Base-by-base conservation (phyloP, 2,888 invertebrate genomes). In the Neoscelio sp. region DNA sequence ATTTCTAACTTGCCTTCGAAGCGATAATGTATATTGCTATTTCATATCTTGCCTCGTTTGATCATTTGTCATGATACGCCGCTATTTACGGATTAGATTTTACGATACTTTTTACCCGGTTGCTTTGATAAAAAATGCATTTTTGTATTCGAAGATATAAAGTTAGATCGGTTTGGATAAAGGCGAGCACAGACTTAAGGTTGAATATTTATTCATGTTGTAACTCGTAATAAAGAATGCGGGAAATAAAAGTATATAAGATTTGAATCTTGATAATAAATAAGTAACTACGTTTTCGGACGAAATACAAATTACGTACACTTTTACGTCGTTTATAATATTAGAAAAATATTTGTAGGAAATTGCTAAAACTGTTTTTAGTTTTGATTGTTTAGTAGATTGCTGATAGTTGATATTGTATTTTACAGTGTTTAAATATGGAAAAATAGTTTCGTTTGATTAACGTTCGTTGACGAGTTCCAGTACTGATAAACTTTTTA, bases 11-110 rank as follows among this genome's bases (percentile, higher is more conserved):
- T 5, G 23, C 38, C 33, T 62, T 62, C 48, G 17, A 33, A 28
- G 35, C 50, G 40, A 64, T 64, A 50, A 64, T 50, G 40, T 50
- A 64, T 38, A 38, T 40, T 30, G 54, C 54, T 13, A 28, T 70
- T 50, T 42, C 40, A 70, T 38, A 60, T 60, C 60, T 40, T 40
- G 30, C 8, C 58, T 13, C 38, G 26, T 33, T 54, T 52, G 46
- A 56, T 67, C 54, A 44, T 48, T 38, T 28, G 44, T 48, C 68
- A 56, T 54, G 44, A 54, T 44, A 48, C 33, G 23, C 18, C 35
- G 26, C 20, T 23, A 26, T 38, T 56, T 44, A 15, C 18, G 17
- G 10, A 17, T 35, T 18, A n/a, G 42, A 54, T 15, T 44, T 44
- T 26, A n/a, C 40, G 20, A 26, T 33, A 8, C 50, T n/a, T 42